Conservation (phyloP, 2,888 invertebrate genomes). For the Machimus rusticus region DNA sequence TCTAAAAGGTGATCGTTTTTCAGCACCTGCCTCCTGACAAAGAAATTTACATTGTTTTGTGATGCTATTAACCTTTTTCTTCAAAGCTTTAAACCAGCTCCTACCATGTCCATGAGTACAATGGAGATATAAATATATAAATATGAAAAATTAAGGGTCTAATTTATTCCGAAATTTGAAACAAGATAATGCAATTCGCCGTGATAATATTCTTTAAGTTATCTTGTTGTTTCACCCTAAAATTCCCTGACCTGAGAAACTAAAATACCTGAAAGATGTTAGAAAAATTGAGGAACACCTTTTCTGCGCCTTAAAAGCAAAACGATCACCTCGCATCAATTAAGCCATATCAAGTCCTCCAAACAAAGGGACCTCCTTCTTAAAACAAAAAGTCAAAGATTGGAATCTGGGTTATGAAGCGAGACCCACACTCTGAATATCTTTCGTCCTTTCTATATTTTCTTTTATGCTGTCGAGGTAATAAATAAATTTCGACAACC, state of each 20-base stretch:
- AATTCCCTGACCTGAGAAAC: neutral
- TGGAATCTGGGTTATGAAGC: neutral
- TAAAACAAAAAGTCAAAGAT: slow-evolving; percentile 12
- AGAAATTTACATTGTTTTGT: neutral
- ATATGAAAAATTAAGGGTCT: neutral
- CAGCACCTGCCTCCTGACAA: neutral
- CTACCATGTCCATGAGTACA: neutral
- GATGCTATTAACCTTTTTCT: neutral
- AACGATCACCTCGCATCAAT: neutral
- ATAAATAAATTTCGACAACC: slow-evolving; percentile 21
- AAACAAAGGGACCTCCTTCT: neutral
- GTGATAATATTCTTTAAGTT: neutral
- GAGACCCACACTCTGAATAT: neutral
- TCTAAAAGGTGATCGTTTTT: neutral
- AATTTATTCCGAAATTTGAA: neutral
- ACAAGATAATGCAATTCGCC: neutral
- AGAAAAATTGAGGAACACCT: neutral
- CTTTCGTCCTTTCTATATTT: neutral
- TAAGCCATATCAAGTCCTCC: neutral
- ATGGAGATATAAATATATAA: neutral
- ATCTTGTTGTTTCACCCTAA: neutral
- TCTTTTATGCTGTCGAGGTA: neutral
- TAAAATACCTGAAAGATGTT: neutral
- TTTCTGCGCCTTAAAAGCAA: neutral
- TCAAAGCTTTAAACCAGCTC: neutral